Evolutionary conservation across 2,113 vertebrate genomes (phyloP).

Genomic region (Perccottus glenii): DNA sequence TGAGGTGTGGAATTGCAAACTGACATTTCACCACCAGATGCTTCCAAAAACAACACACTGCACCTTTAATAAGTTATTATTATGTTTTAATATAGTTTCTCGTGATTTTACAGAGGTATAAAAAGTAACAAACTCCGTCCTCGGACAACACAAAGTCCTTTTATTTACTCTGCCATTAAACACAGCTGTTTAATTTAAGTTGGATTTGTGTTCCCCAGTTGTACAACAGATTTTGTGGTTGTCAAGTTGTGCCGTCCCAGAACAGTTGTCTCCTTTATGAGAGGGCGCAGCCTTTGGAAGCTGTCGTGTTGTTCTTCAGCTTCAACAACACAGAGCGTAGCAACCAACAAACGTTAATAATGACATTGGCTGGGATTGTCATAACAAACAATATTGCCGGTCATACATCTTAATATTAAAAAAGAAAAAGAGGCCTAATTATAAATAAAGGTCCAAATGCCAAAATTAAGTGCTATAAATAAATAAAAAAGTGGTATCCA

Average conservation of each 20-base stretch:
- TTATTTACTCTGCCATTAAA: conserved; percentile 2
- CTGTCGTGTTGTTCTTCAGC: conserved; percentile 17
- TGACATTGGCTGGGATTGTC: conserved; percentile 5
- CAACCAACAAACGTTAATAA: conserved; percentile 18
- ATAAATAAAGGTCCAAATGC: conserved; percentile 8
- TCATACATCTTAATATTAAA: conserved; percentile 7
- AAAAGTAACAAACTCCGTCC: background rate
- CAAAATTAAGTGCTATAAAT: background rate
- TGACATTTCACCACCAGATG: too few relatives aligned
- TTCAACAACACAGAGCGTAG: conserved; percentile 12
- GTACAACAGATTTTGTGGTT: background rate
- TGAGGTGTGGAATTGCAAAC: too few relatives aligned
- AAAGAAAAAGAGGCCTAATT: conserved; percentile 16
- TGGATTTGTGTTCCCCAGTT: background rate
- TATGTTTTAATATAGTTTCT: background rate
- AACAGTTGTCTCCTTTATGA: conserved; percentile 22
- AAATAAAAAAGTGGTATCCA: background rate
- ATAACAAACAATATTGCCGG: conserved; percentile 16
- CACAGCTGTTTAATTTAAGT: conserved; percentile 2
- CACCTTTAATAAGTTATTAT: too few relatives aligned
- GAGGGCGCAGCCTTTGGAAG: conserved; percentile 26
- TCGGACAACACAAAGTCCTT: background rate
- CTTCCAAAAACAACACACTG: background rate
- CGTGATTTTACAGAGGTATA: background rate
- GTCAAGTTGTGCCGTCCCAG: conserved; percentile 18